phyloP scores from a whole-genome alignment of 2,113 vertebrate species.

The Epinephelus cyanopodus region DNA sequence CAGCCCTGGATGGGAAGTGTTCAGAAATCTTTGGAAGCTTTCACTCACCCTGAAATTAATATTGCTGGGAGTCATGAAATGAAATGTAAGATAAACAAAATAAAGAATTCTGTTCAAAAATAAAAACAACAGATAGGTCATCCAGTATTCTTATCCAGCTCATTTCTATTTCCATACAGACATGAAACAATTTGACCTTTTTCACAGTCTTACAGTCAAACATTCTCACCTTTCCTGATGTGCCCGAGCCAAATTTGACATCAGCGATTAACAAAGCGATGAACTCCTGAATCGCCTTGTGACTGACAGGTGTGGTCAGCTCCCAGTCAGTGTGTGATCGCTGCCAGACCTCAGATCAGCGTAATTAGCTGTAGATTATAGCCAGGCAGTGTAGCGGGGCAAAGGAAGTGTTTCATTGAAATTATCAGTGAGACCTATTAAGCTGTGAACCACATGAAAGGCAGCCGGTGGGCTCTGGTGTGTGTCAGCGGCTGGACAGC shows the following conservation, averaged over 20 bases:
- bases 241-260: slow-evolving; percentile 9
- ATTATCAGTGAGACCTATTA: slow-evolving; percentile 82
- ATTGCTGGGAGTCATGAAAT: too few species aligned
- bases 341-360: slow-evolving; percentile 81
- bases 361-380: slow-evolving; percentile 77
- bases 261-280: slow-evolving; percentile 36
- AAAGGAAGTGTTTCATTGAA: slow-evolving; percentile 84
- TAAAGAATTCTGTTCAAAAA: too few species aligned
- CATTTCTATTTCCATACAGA: neutral
- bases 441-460: slow-evolving; percentile 81
- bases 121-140: neutral
- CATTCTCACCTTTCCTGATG: neutral
- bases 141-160: neutral
- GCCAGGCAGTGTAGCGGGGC: slow-evolving; percentile 49
- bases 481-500: slow-evolving; percentile 66
- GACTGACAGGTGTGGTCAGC: slow-evolving; percentile 75
- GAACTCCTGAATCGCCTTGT: slow-evolving; percentile 10
- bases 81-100: neutral
- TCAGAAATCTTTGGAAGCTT: neutral
- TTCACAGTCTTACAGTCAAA: neutral
- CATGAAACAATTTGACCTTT: neutral
- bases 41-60: neutral
- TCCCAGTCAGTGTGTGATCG: slow-evolving; percentile 56
- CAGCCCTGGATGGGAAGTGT: neutral
- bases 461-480: slow-evolving; percentile 67